Conservation (phyloP, 2,113 vertebrate species). For the Silurus asotus region DNA sequence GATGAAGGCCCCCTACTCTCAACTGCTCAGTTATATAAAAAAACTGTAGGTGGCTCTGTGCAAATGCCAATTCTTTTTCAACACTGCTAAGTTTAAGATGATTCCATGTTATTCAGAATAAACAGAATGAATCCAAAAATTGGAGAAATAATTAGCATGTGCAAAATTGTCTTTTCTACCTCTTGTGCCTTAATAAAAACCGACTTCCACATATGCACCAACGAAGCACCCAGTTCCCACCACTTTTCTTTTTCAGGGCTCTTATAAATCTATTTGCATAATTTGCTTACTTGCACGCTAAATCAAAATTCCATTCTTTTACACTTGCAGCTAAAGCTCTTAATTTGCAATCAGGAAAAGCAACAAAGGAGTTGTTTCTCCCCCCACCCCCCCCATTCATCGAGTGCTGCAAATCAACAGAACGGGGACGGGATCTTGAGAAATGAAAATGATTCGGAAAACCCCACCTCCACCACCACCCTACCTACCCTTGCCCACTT, state of each 20-base stretch:
- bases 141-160: neutral
- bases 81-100: neutral
- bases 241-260: slow-evolving; percentile 29
- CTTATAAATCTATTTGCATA: slow-evolving; percentile 58
- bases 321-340: slow-evolving; percentile 66
- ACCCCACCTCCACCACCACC: slow-evolving; percentile 60
- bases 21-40: no score
- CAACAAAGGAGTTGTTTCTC: slow-evolving; percentile 79
- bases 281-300: slow-evolving; percentile 56
- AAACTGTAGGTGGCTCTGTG: no score
- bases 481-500: neutral
- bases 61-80: neutral
- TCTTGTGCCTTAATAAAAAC: neutral
- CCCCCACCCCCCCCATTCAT: slow-evolving; percentile 48
- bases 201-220: slow-evolving; percentile 29
- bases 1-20: no score
- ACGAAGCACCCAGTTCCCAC: slow-evolving; percentile 16
- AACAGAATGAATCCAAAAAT: neutral
- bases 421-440: slow-evolving; percentile 86
- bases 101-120: neutral
- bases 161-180: neutral
- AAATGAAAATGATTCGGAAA: slow-evolving; percentile 83
- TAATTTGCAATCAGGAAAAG: slow-evolving; percentile 81
- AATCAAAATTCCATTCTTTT: slow-evolving; percentile 58
- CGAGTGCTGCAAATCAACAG: slow-evolving; percentile 87